phyloP scores from a whole-genome alignment of 2,888 invertebrate genomes.

The Daptonema setosum region DNA sequence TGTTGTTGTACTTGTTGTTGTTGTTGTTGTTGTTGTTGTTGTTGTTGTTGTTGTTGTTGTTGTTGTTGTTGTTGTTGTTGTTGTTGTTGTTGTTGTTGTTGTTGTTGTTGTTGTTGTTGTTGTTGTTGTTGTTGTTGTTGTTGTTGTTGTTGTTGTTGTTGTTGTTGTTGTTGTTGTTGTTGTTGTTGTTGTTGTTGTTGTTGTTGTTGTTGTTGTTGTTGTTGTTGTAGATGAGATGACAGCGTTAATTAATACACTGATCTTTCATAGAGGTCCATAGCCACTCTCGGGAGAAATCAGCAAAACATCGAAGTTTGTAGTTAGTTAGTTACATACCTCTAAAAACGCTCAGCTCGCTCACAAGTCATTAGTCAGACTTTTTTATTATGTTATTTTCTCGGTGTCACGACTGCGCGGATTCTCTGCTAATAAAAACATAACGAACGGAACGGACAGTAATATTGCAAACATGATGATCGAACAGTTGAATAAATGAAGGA shows the following conservation, averaged over 20 bases:
- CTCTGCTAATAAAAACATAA: too few species aligned
- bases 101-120: background rate
- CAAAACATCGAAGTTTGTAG: too few species aligned
- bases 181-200: constrained; percentile 3
- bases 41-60: background rate
- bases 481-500: too few species aligned
- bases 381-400: too few species aligned
- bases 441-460: too few species aligned
- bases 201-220: constrained; percentile 4
- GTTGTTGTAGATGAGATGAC: constrained; percentile 5
- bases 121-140: constrained; percentile 2
- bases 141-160: background rate
- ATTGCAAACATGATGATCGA: too few species aligned
- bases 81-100: background rate
- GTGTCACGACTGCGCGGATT: too few species aligned
- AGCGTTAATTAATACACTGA: constrained; percentile 2
- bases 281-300: too few species aligned
- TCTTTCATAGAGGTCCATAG: too few species aligned
- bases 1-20: background rate
- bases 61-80: constrained; percentile 1
- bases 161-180: constrained; percentile 1
- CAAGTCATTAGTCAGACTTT: too few species aligned
- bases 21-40: background rate
- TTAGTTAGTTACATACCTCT: too few species aligned
- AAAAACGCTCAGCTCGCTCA: too few species aligned